These are phyloP conservation scores for Amyelois transitella DNA, from an alignment of 1,140 invertebrate genomes.

Conservation along the genomic window DNA sequence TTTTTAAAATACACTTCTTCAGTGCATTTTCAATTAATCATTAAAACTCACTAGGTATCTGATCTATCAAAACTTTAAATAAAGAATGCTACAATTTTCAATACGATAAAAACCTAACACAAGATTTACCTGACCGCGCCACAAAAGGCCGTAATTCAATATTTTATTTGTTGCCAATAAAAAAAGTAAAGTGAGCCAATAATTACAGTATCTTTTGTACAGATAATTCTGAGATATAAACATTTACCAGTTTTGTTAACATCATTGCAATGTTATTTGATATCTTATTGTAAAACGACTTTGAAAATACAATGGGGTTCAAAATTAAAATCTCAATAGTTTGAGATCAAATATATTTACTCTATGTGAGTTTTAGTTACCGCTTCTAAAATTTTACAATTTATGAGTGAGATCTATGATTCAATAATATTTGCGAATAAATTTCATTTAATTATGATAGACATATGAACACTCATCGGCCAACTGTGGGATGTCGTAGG, in stretches of 20 bases:
- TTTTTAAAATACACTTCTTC: too few relatives aligned
- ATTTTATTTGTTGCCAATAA: conserved; percentile 49
- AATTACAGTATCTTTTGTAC: conserved; percentile 17
- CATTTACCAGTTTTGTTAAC: conserved; percentile 46
- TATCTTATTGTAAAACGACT: conserved; percentile 16
- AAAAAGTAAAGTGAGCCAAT: conserved; percentile 20
- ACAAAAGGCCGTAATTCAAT: conserved; percentile 45
- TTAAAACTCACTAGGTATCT: too few relatives aligned
- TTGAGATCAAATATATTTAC: too few relatives aligned
- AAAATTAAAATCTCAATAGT: neutral
- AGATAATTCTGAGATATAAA: conserved; percentile 68
- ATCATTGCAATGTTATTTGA: conserved; percentile 30
- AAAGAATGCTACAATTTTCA: conserved; percentile 10
- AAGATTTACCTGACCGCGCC: conserved; percentile 23
- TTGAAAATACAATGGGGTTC: neutral
- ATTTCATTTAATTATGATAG: too few relatives aligned
- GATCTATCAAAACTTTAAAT: too few relatives aligned
- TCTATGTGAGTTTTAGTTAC: too few relatives aligned
- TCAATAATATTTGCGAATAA: too few relatives aligned
- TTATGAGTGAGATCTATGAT: too few relatives aligned
- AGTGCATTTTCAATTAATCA: too few relatives aligned
- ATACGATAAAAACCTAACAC: neutral
- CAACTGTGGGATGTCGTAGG: too few relatives aligned
- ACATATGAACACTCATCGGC: too few relatives aligned
- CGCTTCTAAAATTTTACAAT: too few relatives aligned